Evolutionary conservation across 2,888 invertebrate genomes (phyloP), one percentile per base, ranked within the genome.

Genomic region (Trachelus stipa): DNA sequence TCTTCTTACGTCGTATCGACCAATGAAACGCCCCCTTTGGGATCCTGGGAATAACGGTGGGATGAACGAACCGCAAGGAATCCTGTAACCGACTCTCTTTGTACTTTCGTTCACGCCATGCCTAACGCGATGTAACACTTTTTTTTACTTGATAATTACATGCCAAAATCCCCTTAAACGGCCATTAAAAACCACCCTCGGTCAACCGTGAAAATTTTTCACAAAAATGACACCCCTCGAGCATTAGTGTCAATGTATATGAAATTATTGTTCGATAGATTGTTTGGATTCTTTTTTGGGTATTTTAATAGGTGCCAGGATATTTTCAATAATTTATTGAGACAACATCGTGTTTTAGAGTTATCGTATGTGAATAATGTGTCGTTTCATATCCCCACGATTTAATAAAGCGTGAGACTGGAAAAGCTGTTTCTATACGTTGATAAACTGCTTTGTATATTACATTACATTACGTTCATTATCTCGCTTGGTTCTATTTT

Each of bases 111-210:
- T 79, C 77, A 78, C 79, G 75, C 79, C 76, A 75, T 40, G 75
- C 75, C 73, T 79, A 80, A 81, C 79, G 81, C 40, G 75, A n/a
- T 31, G 31, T 68, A 34, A 40, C 75, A 68, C 75, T 74, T 74
- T 74, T 73, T 74, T 74, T 31, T 56, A 76, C 81, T 83, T 83
- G 86, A 86, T 89, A 90, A 90, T 90, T 89, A 89, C 87, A 85
- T 84, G 83, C 84, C 83, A 83, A 89, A 90, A 90, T 90, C 89
- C 89, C 88, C 88, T 90, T 90, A 90, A 90, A 89, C 89, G 88
- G 84, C 88, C 89, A 89, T 89, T 89, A 89, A 85, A 85, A 85
- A 85, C 86, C 85, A 86, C 86, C 85, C 87, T 86, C 82, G 83
- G 84, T 83, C 83, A 81, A 79, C 82, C 83, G 82, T 75, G 80